A percentile compares a stretch with the other conserved stretches of the same genome.
Evolutionary conservation across 2,113 vertebrate species (phyloP).

Genomic region (Campylomormyrus numenius): DNA sequence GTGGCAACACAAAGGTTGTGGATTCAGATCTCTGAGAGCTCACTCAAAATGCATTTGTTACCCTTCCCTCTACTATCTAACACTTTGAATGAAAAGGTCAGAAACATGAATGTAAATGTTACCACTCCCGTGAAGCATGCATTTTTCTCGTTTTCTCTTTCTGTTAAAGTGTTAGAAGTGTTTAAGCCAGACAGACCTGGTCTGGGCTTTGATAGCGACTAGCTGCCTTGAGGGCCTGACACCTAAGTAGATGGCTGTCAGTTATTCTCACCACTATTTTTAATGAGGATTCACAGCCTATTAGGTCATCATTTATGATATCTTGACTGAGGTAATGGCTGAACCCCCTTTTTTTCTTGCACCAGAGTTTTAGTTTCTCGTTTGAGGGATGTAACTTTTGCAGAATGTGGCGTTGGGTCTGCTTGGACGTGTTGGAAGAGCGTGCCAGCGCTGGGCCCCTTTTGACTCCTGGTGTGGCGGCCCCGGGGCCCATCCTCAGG

Average conservation of each 20-base stretch:
- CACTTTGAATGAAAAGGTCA: not conserved
- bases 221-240: not conserved
- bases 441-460: not conserved
- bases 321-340: not conserved
- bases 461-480: not conserved
- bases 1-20: not conserved
- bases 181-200: not conserved
- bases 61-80: not conserved
- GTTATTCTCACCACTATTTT: not conserved
- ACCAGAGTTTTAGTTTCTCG: not conserved
- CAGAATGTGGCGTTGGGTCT: not conserved
- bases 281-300: not conserved
- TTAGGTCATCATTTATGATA: too few species aligned
- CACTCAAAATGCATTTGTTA: not conserved
- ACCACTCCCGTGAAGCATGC: not conserved
- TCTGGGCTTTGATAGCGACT: not conserved
- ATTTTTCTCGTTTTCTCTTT: not conserved
- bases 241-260: not conserved
- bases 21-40: not conserved
- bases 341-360: not conserved
- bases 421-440: not conserved
- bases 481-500: not conserved
- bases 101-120: not conserved
- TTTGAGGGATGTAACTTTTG: not conserved
- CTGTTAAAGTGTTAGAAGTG: not conserved